A percentile compares a stretch with the other conserved stretches of the same genome.
phyloP scores from a whole-genome alignment of 2,113 vertebrate genomes.

The Paedocypris sp. region DNA sequence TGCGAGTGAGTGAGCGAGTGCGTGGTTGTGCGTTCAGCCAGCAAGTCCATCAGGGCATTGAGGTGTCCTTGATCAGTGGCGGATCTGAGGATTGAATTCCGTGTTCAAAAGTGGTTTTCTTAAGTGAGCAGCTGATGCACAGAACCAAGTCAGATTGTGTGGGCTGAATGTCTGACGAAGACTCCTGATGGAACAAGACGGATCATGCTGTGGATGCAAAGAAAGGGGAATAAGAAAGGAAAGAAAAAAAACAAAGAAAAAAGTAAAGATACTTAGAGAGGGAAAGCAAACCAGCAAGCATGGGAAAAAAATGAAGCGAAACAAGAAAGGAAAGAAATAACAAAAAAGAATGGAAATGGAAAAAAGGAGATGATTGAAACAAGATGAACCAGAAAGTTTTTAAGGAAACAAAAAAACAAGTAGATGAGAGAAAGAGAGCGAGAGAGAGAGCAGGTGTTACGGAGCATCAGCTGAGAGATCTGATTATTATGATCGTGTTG shows the following conservation, averaged over 20 bases:
- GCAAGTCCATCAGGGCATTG: background rate
- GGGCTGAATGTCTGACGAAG: conserved; percentile 30
- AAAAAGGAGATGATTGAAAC: background rate
- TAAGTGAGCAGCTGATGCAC: background rate
- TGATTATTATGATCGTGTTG: conserved; percentile 46
- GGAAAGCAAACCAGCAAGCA: conserved; percentile 29
- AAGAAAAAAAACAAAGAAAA: conserved; percentile 28
- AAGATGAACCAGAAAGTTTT: no score
- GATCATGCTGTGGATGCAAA: background rate
- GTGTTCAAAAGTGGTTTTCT: background rate
- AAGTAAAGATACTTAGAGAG: conserved; percentile 6
- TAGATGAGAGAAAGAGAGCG: conserved; percentile 11
- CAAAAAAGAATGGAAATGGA: conserved; percentile 29
- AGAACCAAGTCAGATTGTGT: no score
- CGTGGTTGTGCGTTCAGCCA: background rate
- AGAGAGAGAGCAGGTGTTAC: conserved; percentile 33
- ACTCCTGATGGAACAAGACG: background rate
- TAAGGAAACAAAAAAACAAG: no score
- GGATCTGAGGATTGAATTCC: background rate
- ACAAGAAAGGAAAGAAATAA: conserved; percentile 24
- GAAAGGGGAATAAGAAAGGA: conserved; percentile 7
- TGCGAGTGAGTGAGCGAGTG: background rate
- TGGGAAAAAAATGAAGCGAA: conserved; percentile 4
- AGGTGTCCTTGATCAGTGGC: background rate
- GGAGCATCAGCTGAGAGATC: conserved; percentile 27